Conservation (phyloP, 1,140 invertebrate species). For the Melanaphis sacchari region DNA sequence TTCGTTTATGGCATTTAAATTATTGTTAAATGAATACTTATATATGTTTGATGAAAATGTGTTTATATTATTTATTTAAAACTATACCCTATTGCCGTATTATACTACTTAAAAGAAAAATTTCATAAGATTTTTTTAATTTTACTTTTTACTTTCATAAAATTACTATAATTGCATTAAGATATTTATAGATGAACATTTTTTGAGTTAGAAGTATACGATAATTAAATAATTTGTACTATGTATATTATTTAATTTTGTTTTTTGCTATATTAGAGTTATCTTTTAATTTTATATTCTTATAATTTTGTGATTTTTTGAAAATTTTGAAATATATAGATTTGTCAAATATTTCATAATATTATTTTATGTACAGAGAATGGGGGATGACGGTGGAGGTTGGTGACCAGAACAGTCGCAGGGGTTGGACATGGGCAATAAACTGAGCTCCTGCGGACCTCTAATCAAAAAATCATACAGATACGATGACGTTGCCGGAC, state of each 20-base stretch:
- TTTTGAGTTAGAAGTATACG: too few species aligned
- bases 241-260: too few species aligned
- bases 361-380: constrained; percentile 37
- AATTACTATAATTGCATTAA: background rate
- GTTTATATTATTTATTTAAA: background rate
- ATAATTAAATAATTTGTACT: background rate
- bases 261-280: too few species aligned
- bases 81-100: background rate
- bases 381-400: constrained; percentile 54
- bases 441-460: constrained; percentile 86
- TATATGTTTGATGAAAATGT: background rate
- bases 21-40: background rate
- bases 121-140: background rate
- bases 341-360: background rate
- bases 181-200: background rate
- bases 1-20: background rate
- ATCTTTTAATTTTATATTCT: background rate
- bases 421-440: constrained; percentile 82
- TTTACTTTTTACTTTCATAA: background rate
- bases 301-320: background rate
- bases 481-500: constrained; percentile 93
- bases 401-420: constrained; percentile 58
- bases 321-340: background rate
- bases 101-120: background rate
- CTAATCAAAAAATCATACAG: constrained; percentile 92